Evolutionary conservation across 53 echinoderm and acorn worm species (phyloP).

Genomic region (Echinometra lucunter): DNA sequence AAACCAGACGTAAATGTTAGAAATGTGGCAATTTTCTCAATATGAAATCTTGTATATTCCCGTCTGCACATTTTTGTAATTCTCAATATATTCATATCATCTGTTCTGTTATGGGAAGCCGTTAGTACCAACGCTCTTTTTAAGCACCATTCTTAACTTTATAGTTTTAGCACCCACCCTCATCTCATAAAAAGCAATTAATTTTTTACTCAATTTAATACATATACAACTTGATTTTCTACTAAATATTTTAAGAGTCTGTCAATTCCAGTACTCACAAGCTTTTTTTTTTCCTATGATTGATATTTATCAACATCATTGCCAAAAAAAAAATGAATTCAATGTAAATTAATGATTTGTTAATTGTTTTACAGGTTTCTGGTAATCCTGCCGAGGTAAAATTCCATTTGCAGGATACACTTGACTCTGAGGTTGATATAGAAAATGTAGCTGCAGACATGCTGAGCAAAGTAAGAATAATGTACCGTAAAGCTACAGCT

Average conservation of each 20-base stretch:
- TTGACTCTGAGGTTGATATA: conserved; percentile 58
- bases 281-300: no score
- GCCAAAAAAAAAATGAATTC: neutral
- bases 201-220: neutral
- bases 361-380: conserved; percentile 32
- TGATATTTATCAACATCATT: neutral
- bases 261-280: neutral
- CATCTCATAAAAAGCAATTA: neutral
- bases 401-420: conserved; percentile 58
- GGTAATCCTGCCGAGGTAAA: conserved; percentile 57
- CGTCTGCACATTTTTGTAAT: neutral
- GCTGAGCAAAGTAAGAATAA: conserved; percentile 56
- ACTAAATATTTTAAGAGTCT: neutral
- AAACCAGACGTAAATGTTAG: neutral
- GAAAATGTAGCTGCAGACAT: conserved; percentile 69
- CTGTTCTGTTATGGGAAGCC: neutral
- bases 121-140: neutral
- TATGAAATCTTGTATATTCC: no score
- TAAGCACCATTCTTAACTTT: neutral
- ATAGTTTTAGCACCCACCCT: neutral
- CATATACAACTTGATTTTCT: neutral
- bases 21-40: no score
- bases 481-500: neutral
- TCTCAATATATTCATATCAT: neutral
- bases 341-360: no score